phyloP scores from a whole-genome alignment of 2,113 vertebrate species.

The Acinonyx jubatus region DNA sequence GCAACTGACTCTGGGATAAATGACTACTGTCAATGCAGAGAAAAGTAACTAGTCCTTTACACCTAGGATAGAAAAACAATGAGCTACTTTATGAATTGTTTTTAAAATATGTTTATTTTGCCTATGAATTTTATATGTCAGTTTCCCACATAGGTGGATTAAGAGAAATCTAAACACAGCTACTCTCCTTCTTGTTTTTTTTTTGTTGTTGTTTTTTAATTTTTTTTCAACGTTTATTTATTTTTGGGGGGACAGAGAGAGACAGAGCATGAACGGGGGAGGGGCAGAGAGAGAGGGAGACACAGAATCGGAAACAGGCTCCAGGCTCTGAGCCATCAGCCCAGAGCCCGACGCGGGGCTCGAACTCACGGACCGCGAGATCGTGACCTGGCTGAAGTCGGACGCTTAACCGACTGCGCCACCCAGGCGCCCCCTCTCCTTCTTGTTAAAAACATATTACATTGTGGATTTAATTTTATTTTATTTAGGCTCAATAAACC shows the following conservation, averaged over 20 bases:
- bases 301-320: no score
- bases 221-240: no score
- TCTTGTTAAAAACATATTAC: not conserved
- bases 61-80: not conserved
- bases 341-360: no score
- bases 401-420: no score
- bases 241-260: no score
- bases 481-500: not conserved
- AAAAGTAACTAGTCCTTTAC: not conserved
- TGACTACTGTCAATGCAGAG: not conserved
- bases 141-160: not conserved
- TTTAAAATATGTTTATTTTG: constrained; percentile 4
- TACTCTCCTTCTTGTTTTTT: not conserved
- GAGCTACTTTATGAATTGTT: not conserved
- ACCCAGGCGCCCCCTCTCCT: no score
- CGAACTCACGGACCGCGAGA: no score
- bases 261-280: no score
- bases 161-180: constrained; percentile 28
- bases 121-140: constrained; percentile 22
- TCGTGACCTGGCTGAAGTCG: no score
- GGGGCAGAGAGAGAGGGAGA: no score
- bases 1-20: not conserved
- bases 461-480: not conserved
- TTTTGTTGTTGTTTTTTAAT: no score
- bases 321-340: no score